These are phyloP conservation scores for Parascotia fuliginaria DNA, from an alignment of 2,888 invertebrate genomes.

Conservation along the genomic window DNA sequence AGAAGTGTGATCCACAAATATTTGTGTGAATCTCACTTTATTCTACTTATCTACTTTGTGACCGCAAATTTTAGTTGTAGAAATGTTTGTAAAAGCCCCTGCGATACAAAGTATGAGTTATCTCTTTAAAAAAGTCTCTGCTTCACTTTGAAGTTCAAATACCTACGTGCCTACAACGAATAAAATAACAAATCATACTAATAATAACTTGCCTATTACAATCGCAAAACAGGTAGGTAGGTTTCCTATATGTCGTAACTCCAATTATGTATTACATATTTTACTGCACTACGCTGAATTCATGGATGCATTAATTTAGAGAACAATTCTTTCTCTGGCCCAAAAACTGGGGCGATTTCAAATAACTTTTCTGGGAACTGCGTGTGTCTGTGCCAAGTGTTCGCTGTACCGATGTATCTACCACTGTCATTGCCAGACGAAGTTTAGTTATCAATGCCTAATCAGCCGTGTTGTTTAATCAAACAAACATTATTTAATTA, in stretches of 20 bases:
- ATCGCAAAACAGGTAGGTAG: too few relatives aligned
- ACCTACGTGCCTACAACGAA: too few relatives aligned
- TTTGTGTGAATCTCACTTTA: too few relatives aligned
- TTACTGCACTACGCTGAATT: conserved; percentile 28
- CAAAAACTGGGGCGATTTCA: conserved; percentile 77
- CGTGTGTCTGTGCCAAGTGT: conserved; percentile 68
- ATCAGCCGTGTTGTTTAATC: conserved; percentile 46
- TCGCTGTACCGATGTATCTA: conserved; percentile 62
- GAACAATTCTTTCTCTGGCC: conserved; percentile 62
- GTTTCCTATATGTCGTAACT: conserved; percentile 11
- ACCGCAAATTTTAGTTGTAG: too few relatives aligned
- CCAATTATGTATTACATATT: conserved; percentile 16
- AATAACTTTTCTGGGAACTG: conserved; percentile 81
- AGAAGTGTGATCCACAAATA: too few relatives aligned
- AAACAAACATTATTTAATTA: conserved; percentile 3
- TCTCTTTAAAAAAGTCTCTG: too few relatives aligned
- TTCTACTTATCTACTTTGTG: too few relatives aligned
- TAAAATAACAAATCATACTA: too few relatives aligned
- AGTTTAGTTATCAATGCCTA: conserved; percentile 61
- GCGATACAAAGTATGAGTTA: too few relatives aligned
- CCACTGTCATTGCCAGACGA: conserved; percentile 80
- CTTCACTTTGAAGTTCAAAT: too few relatives aligned
- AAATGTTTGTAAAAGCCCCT: too few relatives aligned
- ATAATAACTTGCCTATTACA: too few relatives aligned
- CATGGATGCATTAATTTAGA: conserved; percentile 51